A percentile compares a stretch with the other conserved stretches of the same genome.
Evolutionary conservation across 2,888 invertebrate genomes (phyloP).

Genomic region (Acholoe squamosa): DNA sequence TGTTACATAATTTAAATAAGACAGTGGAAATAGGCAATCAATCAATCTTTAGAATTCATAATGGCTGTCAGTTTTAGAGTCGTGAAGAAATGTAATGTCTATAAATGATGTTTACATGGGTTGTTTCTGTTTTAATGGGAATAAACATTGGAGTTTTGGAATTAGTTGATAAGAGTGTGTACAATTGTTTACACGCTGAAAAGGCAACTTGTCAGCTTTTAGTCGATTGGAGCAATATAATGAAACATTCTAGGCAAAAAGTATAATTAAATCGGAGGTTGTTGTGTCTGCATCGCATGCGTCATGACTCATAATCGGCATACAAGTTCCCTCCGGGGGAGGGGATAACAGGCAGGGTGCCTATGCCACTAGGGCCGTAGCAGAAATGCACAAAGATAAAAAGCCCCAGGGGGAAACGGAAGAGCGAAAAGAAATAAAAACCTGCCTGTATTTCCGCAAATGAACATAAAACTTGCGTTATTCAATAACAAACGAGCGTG

Average conservation of each 20-base stretch:
- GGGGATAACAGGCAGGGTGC: conserved; percentile 10
- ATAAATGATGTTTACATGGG: no score
- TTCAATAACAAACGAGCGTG: conserved; percentile 50
- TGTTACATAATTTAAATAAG: neutral
- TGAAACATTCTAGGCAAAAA: conserved; percentile 5
- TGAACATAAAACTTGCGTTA: conserved; percentile 57
- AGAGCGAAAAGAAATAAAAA: conserved; percentile 37
- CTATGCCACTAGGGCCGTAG: conserved; percentile 25
- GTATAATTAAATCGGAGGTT: conserved; percentile 39
- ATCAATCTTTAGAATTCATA: no score
- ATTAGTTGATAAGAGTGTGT: no score
- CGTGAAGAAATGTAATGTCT: no score
- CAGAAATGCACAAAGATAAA: conserved; percentile 27
- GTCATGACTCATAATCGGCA: conserved; percentile 37
- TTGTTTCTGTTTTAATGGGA: no score
- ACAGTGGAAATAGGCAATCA: no score
- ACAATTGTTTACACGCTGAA: neutral
- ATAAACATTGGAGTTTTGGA: no score
- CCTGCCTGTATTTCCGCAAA: conserved; percentile 40
- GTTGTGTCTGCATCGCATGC: conserved; percentile 32
- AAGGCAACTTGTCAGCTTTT: neutral
- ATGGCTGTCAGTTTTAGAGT: no score
- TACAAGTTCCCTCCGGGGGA: conserved; percentile 11
- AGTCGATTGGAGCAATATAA: neutral
- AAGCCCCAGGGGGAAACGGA: conserved; percentile 22